These are phyloP conservation scores for Drosophila micromelanica DNA, from an alignment of 1,140 invertebrate species.

Conservation along the genomic window DNA sequence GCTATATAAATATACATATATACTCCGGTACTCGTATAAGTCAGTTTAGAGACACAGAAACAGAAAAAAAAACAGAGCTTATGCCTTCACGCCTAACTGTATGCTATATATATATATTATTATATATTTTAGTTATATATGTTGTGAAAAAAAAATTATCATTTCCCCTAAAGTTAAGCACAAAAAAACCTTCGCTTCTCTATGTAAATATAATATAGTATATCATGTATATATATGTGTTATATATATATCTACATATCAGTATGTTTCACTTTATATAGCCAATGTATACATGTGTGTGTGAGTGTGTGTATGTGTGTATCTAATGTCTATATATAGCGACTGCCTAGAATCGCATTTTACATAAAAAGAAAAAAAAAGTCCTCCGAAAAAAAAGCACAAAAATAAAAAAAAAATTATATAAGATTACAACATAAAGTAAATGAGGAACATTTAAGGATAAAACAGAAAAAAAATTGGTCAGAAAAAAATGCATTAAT, in stretches of 20 bases:
- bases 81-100: conserved; percentile 56
- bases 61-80: conserved; percentile 72
- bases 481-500: conserved; percentile 53
- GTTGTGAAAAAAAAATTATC: too few species aligned
- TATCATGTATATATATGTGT: conserved; percentile 22
- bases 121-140: too few species aligned
- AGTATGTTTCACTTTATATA: conserved; percentile 39
- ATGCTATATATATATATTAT: conserved; percentile 39
- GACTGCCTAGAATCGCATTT: conserved; percentile 12
- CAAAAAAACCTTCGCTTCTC: conserved; percentile 48
- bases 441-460: conserved; percentile 65
- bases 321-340: conserved; percentile 29
- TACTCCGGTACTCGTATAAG: conserved; percentile 50
- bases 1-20: conserved; percentile 73
- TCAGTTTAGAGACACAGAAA: conserved; percentile 62
- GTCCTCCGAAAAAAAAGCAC: conserved; percentile 59
- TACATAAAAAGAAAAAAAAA: conserved; percentile 69
- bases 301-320: conserved; percentile 41
- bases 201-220: conserved; percentile 35
- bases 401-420: conserved; percentile 56
- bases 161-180: conserved; percentile 55
- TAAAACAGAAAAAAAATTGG: conserved; percentile 32
- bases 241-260: conserved; percentile 17
- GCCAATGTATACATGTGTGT: conserved; percentile 38
- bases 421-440: conserved; percentile 59